Evolutionary conservation across 2,888 invertebrate species (phyloP), one percentile per base, ranked within the genome.

Genomic region (Agriotes lineatus): DNA sequence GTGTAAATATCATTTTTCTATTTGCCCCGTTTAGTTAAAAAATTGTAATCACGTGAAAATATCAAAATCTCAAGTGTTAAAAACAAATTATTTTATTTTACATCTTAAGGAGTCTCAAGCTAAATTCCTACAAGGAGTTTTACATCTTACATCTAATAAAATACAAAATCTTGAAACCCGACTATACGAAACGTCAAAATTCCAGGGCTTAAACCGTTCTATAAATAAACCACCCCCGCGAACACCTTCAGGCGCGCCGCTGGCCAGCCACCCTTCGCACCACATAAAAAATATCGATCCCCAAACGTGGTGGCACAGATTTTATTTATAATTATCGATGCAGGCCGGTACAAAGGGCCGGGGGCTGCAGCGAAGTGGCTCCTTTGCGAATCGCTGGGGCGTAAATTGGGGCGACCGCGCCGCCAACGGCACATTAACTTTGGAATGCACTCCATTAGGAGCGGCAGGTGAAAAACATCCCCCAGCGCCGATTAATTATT

Each of bases 401-500:
- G 20, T 45, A 45, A 45, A 45, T 19, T 45, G 20, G 45, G 37
- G 45, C 19, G 20, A 45, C 20, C 45, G 42, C 42, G 42, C 45
- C 19, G 20, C 45, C 14, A 3, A 25, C 3, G 7, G 7, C 25
- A n/a, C 14, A 12, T 39, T 39, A 39, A 12, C 4, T 39, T 39
- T 12, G n/a, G 12, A 39, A 39, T 39, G 37, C 37, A 39, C 14
- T 10, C 12, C 37, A 39, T 39, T 39, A 12, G 35, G n/a, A 6
- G 33, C 1, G n/a, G 3, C 5, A 6, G 12, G 12, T n/a, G 12
- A 6, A 39, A 2, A 39, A 12, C 35, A 35, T 5, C 33, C 33
- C 33, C 33, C 5, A 2, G n/a, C 1, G 14, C 14, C n/a, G 37
- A 1, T 6, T n/a, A 39, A n/a, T 39, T n/a, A 39, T 39, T 39